phyloP scores from a whole-genome alignment of 2,888 invertebrate species.

The Drosophila greeni region DNA sequence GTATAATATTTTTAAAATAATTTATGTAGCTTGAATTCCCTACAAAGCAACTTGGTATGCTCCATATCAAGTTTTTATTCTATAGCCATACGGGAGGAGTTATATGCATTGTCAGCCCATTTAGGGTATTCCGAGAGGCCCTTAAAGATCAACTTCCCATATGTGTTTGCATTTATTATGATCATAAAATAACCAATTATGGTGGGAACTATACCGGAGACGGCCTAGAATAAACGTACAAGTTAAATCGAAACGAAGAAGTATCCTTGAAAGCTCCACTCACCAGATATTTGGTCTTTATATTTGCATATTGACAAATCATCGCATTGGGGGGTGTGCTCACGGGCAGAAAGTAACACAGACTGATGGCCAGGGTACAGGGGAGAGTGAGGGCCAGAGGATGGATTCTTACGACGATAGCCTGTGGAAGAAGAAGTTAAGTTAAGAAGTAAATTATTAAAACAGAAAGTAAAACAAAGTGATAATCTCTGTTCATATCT shows the following conservation, averaged over 20 bases:
- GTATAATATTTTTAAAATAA: no score
- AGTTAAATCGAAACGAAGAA: background rate
- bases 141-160: conserved; percentile 45
- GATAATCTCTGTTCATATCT: background rate
- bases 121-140: conserved; percentile 27
- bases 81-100: background rate
- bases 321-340: conserved; percentile 97
- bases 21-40: no score
- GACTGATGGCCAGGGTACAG: conserved; percentile 90
- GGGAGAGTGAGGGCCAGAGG: conserved; percentile 93
- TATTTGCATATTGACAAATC: conserved; percentile 87
- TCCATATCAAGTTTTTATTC: no score
- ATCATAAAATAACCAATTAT: background rate
- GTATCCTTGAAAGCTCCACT: conserved; percentile 26
- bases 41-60: no score
- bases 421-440: conserved; percentile 78
- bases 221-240: conserved; percentile 25
- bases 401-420: conserved; percentile 84
- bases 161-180: conserved; percentile 40
- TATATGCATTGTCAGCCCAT: conserved; percentile 29
- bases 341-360: conserved; percentile 93
- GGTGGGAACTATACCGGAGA: conserved; percentile 52
- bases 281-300: conserved; percentile 87
- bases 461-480: no score
- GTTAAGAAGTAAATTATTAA: no score